Conservation (phyloP, 1,140 invertebrate species). For the Lepidurus packardi region DNA sequence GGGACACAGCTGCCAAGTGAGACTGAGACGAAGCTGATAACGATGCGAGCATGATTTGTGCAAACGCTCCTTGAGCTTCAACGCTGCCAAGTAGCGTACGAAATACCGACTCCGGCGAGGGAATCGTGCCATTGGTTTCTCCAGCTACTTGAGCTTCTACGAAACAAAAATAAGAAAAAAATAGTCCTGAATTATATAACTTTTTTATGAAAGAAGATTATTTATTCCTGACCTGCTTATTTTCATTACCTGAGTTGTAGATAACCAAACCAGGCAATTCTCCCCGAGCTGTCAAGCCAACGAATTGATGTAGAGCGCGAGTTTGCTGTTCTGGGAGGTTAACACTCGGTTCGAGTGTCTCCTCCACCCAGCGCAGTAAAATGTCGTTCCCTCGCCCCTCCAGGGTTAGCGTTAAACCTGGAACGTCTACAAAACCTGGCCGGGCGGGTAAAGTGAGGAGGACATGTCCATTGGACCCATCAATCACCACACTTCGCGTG, state of each 20-base stretch:
- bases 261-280: conserved; percentile 4
- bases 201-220: not conserved
- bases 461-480: conserved; percentile 13
- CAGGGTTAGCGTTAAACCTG: not conserved
- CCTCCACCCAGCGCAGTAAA: not conserved
- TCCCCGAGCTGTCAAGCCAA: conserved; percentile 1
- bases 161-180: not conserved
- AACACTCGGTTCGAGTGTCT: conserved; percentile 2
- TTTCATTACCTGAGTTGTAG: conserved; percentile 10
- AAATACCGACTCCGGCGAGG: not conserved
- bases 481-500: conserved; percentile 7
- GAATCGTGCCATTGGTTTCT: conserved; percentile 4
- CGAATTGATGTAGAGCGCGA: not conserved
- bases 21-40: conserved; percentile 14
- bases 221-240: not conserved
- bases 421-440: not conserved
- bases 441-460: conserved; percentile 2
- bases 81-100: not conserved
- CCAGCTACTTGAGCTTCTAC: not conserved
- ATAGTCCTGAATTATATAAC: too few species aligned
- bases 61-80: conserved; percentile 1
- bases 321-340: not conserved
- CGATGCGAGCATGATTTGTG: conserved; percentile 13
- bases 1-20: not conserved
- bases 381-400: not conserved